These are phyloP conservation scores for Urocolius indicus DNA, from an alignment of 2,113 vertebrate species.

Conservation along the genomic window DNA sequence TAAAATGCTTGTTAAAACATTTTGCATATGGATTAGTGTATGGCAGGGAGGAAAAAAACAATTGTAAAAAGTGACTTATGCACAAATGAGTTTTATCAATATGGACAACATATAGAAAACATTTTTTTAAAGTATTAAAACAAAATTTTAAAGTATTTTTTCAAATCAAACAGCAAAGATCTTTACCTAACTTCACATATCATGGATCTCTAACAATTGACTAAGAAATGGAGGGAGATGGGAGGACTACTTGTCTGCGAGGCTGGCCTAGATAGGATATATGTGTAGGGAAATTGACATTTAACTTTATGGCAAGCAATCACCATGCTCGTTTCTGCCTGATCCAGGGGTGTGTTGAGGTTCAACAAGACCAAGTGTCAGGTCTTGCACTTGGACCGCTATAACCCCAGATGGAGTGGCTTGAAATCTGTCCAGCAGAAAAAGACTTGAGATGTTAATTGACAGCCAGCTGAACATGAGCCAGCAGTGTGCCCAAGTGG, in stretches of 20 bases:
- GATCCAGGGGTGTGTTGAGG: not conserved
- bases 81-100: not conserved
- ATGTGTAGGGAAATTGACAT: accelerated
- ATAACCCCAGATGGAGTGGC: too few species aligned
- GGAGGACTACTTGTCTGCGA: not conserved
- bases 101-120: not conserved
- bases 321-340: not conserved
- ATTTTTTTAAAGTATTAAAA: too few species aligned
- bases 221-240: not conserved
- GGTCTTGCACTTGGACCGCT: too few species aligned
- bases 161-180: not conserved
- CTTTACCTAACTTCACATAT: not conserved
- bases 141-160: not conserved
- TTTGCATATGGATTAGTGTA: not conserved
- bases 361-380: too few species aligned
- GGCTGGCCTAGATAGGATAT: not conserved
- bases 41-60: not conserved
- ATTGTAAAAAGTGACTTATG: not conserved
- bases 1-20: not conserved
- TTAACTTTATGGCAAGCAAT: not conserved
- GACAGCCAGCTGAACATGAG: too few species aligned
- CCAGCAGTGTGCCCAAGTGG: too few species aligned
- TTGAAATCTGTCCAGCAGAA: too few species aligned
- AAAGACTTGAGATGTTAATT: too few species aligned
- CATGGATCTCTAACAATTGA: not conserved